These are phyloP conservation scores for Ginglymostoma cirratum DNA, from an alignment of 2,113 vertebrate species.

Conservation along the genomic window DNA sequence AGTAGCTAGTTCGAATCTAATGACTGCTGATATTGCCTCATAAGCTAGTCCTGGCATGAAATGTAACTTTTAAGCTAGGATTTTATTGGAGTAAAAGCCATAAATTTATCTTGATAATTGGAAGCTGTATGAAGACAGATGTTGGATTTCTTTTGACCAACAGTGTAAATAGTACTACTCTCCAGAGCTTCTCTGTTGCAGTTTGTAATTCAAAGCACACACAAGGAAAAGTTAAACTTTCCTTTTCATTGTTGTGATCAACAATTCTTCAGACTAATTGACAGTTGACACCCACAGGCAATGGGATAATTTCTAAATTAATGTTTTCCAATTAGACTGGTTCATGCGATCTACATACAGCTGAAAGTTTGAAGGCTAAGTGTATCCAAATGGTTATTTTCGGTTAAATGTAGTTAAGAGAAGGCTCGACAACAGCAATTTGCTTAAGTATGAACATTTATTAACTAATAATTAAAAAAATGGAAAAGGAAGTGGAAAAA, in stretches of 20 bases:
- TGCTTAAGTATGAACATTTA: too few species aligned
- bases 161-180: background rate
- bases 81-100: conserved; percentile 4
- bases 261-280: background rate
- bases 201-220: background rate
- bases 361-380: too few species aligned
- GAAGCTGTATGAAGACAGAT: background rate
- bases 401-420: too few species aligned
- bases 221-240: background rate
- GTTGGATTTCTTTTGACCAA: background rate
- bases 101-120: background rate
- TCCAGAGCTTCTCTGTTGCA: background rate
- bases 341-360: background rate
- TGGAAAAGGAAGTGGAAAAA: too few species aligned
- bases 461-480: too few species aligned
- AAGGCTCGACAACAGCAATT: too few species aligned
- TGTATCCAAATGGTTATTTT: too few species aligned
- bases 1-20: background rate
- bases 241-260: background rate
- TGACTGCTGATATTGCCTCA: background rate
- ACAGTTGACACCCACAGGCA: background rate
- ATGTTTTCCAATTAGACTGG: background rate
- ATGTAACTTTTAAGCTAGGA: conserved; percentile 13
- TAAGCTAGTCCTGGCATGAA: background rate
- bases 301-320: background rate